Evolutionary conservation across 2,888 invertebrate genomes (phyloP).

Genomic region (Myopa testacea): DNA sequence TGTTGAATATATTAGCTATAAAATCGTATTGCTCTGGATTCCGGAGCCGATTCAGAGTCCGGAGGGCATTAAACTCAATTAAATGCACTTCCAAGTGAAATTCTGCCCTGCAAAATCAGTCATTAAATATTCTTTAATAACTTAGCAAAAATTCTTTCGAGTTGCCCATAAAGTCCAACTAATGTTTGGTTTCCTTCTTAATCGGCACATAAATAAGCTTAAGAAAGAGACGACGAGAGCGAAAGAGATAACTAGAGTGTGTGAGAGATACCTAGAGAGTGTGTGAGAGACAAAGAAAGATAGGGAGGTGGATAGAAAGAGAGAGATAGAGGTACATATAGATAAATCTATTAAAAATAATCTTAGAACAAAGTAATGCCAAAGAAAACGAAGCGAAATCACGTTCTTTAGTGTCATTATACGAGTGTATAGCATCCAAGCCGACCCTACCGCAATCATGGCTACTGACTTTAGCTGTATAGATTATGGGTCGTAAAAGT

Average conservation of each 20-base stretch:
- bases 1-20: no score
- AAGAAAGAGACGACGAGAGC: background rate
- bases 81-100: no score
- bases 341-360: background rate
- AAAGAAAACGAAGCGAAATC: background rate
- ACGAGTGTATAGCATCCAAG: background rate
- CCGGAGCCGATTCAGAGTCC: no score
- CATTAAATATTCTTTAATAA: no score
- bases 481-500: background rate
- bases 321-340: no score
- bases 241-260: background rate
- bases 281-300: no score
- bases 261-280: no score
- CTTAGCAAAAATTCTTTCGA: background rate
- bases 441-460: background rate
- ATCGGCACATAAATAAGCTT: background rate
- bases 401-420: slow-evolving; percentile 11
- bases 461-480: background rate
- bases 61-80: no score
- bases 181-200: background rate
- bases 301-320: no score
- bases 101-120: no score
- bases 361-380: background rate
- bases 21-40: no score
- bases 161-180: background rate